These are phyloP conservation scores for Eupithecia abbreviata DNA, from an alignment of 2,888 invertebrate species.

Conservation along the genomic window DNA sequence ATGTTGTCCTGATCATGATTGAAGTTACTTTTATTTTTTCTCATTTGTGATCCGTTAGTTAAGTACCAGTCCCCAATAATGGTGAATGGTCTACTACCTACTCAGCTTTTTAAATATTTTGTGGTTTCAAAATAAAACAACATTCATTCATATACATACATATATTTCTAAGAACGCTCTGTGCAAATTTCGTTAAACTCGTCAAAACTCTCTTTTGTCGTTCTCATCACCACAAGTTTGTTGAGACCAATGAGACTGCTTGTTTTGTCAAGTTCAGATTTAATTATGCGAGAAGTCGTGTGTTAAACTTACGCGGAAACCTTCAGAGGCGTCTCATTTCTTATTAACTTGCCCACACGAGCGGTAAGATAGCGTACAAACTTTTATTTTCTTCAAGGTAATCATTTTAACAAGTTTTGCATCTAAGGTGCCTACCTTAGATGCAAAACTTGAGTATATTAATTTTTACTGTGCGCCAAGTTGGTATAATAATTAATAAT, in stretches of 20 bases:
- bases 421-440: not conserved
- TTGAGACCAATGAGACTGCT: not conserved
- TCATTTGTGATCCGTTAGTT: too few relatives aligned
- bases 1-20: not conserved
- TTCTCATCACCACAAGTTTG: not conserved
- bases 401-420: slow-evolving; percentile 1
- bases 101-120: too few relatives aligned
- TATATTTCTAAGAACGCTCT: not conserved
- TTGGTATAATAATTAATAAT: not conserved
- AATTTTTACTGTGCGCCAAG: not conserved
- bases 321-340: slow-evolving; percentile 7
- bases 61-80: too few relatives aligned
- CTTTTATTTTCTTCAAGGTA: slow-evolving; percentile 9
- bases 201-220: not conserved
- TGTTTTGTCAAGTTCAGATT: slow-evolving; percentile 2
- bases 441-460: not conserved
- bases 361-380: not conserved
- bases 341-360: slow-evolving; percentile 11
- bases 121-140: too few relatives aligned
- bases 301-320: slow-evolving; percentile 1
- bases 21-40: too few relatives aligned
- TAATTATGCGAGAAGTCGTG: slow-evolving; percentile 6
- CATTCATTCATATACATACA: too few relatives aligned
- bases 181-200: not conserved
- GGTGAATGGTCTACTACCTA: too few relatives aligned